phyloP scores from a whole-genome alignment of 2,797 vertebrate species.

The Heterohyrax brucei region DNA sequence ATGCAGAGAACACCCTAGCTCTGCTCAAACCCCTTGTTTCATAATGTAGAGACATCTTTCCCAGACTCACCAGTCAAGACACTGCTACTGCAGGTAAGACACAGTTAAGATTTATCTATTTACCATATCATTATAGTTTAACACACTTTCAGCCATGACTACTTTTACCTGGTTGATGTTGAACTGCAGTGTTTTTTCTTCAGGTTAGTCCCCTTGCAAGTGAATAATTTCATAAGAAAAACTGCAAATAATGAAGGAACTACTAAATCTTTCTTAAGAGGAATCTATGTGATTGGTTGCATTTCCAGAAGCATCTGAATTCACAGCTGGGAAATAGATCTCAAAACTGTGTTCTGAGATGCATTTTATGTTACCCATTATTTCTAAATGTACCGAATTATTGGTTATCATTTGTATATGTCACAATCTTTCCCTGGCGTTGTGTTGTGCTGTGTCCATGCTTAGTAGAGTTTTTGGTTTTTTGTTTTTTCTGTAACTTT shows the following conservation, averaged over 20 bases:
- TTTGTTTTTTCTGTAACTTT: slow-evolving; percentile 80
- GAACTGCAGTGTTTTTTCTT: slow-evolving; percentile 75
- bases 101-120: slow-evolving; percentile 86
- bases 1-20: slow-evolving; percentile 83
- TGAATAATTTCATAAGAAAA: slow-evolving; percentile 83
- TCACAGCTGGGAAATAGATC: slow-evolving; percentile 77
- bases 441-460: slow-evolving; percentile 1
- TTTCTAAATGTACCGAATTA: slow-evolving; percentile 45
- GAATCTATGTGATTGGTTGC: slow-evolving; percentile 49
- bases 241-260: slow-evolving; percentile 79
- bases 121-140: slow-evolving; percentile 85
- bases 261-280: slow-evolving; percentile 67
- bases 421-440: slow-evolving; percentile 33
- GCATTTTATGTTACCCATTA: slow-evolving; percentile 26
- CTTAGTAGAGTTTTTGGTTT: not conserved
- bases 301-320: slow-evolving; percentile 79
- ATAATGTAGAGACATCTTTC: slow-evolving; percentile 87
- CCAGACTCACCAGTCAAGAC: slow-evolving; percentile 87
- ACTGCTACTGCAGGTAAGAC: slow-evolving; percentile 90
- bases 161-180: slow-evolving; percentile 74
- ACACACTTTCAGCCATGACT: slow-evolving; percentile 81
- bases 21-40: slow-evolving; percentile 87
- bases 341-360: slow-evolving; percentile 69
- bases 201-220: slow-evolving; percentile 74
- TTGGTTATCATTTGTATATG: slow-evolving; percentile 53